Base-by-base conservation (phyloP, 2,113 vertebrate species). In the Sturnus vulgaris region DNA sequence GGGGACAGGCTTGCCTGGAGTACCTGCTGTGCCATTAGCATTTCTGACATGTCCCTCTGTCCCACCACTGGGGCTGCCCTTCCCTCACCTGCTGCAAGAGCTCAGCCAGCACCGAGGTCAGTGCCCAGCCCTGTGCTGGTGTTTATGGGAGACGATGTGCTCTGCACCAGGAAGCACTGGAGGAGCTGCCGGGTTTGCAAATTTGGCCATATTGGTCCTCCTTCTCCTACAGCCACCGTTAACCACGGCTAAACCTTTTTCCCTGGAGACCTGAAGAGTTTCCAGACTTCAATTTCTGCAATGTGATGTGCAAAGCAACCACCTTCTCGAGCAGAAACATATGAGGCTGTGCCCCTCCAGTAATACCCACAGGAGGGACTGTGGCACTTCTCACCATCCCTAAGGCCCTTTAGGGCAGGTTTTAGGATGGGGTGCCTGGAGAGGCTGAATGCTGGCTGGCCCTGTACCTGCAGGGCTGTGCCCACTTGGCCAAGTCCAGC, bases 311-410 rank as follows among this genome's bases (percentile, higher is more conserved):
- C 39, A 91, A 69, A 90, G 50, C 53, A 72, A 8, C 7, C n/a
- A 33, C 39, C 17, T 79, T 31, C 68, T 55, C 35, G 52, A n/a
- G 24, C 35, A 65, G 75, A 77, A 83, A 35, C 9, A 25, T 5
- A 0, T 5, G 33, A 24, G 37, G 40, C 59, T 65, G 2, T 22
- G 55, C 4, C 23, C 40, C 8, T 18, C 17, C 66, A 53, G 15
- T 10, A n/a, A 44, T 1, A 21, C 4, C 42, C 50, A 12, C 0
- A 2, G 59, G 35, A 71, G 24, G 33, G 22, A 63, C 35, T 20
- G 59, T 12, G 40, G 59, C 63, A 73, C 47, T 78, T 81, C 47
- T 59, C n/a, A 22, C n/a, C 44, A 30, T 40, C 42, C 42, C 72
- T 30, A 21, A 39, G 81, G 61, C 56, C 15, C 40, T 47, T 42